A percentile compares a stretch with the other conserved stretches of the same genome.
Conservation (phyloP, 2,797 vertebrate species). For the Centroberyx gerrardi region DNA sequence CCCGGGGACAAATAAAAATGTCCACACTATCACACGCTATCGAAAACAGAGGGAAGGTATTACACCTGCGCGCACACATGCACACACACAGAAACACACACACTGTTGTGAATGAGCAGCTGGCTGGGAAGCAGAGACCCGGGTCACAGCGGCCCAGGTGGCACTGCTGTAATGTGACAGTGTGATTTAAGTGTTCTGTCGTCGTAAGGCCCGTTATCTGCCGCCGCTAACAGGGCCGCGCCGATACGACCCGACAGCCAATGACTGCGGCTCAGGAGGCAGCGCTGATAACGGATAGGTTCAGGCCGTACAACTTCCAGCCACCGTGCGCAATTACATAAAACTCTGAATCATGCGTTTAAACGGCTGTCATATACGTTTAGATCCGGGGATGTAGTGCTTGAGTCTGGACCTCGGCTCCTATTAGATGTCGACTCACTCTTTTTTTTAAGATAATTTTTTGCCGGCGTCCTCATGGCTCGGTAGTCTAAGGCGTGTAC, state of each 20-base stretch:
- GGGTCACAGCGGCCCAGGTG: conserved; percentile 72
- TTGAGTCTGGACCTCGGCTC: conserved; percentile 14
- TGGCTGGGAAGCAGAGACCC: conserved; percentile 48
- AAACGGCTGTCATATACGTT: conserved; percentile 52
- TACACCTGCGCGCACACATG: conserved; percentile 15
- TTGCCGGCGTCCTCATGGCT: background rate
- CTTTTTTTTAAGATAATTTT: conserved; percentile 9
- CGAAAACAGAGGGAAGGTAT: conserved; percentile 1
- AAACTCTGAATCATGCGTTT: conserved; percentile 40
- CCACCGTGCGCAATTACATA: conserved; percentile 46
- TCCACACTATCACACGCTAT: background rate
- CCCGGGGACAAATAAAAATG: conserved; percentile 28
- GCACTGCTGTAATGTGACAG: conserved; percentile 76
- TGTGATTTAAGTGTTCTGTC: conserved; percentile 81
- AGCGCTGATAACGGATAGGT: conserved; percentile 59
- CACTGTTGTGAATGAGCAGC: conserved; percentile 28
- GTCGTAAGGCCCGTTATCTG: conserved; percentile 70
- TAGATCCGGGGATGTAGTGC: conserved; percentile 9
- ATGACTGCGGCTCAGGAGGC: conserved; percentile 61
- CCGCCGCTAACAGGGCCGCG: conserved; percentile 54
- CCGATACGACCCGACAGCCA: conserved; percentile 67
- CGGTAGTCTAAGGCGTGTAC: too few relatives aligned
- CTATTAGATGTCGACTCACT: background rate
- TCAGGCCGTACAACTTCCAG: conserved; percentile 38
- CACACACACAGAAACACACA: background rate